A percentile compares a stretch with the other conserved stretches of the same genome.
phyloP scores from a whole-genome alignment of 2,797 vertebrate species.

The Limnodromus scolopaceus region DNA sequence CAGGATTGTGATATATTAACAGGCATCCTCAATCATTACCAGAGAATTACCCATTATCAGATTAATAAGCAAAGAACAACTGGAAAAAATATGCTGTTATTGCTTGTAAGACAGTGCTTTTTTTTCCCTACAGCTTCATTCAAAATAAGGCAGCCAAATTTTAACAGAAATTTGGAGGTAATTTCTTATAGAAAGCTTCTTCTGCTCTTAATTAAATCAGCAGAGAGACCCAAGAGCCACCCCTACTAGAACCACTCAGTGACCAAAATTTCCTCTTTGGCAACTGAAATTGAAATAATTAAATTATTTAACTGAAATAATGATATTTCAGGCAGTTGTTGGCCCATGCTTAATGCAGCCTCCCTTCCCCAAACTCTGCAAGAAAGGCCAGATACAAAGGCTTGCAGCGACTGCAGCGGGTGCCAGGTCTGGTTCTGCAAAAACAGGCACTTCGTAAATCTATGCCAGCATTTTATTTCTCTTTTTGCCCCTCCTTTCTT shows the following conservation, averaged over 20 bases:
- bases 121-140: not conserved
- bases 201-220: not conserved
- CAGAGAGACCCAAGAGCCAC: not conserved
- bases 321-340: not conserved
- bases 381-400: not conserved
- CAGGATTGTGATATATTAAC: not conserved
- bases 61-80: constrained; percentile 30
- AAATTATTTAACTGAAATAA: not conserved
- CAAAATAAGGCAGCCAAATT: not conserved
- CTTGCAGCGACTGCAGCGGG: accelerated
- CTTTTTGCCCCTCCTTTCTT: not conserved
- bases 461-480: not conserved
- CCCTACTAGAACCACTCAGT: not conserved
- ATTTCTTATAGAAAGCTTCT: not conserved
- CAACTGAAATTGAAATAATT: not conserved
- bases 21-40: not conserved
- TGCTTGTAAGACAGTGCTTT: accelerated
- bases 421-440: not conserved
- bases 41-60: not conserved
- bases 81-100: not conserved
- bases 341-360: not conserved
- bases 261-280: not conserved
- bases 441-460: not conserved
- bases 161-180: not conserved
- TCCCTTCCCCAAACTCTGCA: not conserved